These are phyloP conservation scores for Platynereis dumerilii DNA, from an alignment of 2,888 invertebrate species.

Conservation along the genomic window DNA sequence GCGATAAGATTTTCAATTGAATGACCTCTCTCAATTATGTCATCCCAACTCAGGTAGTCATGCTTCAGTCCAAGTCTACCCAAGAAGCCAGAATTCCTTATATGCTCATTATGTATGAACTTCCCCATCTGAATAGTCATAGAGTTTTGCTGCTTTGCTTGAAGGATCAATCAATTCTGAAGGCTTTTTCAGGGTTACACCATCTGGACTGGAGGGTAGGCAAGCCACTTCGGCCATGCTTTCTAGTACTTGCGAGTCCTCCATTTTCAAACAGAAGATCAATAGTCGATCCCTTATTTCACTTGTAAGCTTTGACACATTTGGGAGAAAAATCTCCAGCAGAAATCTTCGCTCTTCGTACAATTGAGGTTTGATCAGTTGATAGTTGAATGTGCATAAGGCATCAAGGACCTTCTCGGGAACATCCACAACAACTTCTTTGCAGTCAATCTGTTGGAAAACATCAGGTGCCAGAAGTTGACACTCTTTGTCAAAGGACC, in stretches of 20 bases:
- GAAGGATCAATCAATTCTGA: conserved; percentile 41
- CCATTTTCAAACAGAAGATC: conserved; percentile 38
- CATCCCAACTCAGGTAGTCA: conserved; percentile 29
- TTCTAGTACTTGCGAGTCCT: conserved; percentile 38
- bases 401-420: too few species aligned
- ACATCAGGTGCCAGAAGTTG: conserved; percentile 15
- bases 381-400: too few species aligned
- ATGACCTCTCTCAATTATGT: conserved; percentile 39
- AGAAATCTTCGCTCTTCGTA: conserved; percentile 30
- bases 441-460: conserved; percentile 15
- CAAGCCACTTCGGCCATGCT: conserved; percentile 35
- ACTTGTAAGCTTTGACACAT: conserved; percentile 25
- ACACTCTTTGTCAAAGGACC: not conserved
- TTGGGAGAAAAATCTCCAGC: conserved; percentile 40
- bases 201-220: conserved; percentile 40
- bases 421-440: too few species aligned
- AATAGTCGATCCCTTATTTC: conserved; percentile 34
- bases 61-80: conserved; percentile 39
- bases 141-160: conserved; percentile 36
- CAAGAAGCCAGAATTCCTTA: too few species aligned
- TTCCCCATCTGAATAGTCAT: too few species aligned
- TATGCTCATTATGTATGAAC: too few species aligned
- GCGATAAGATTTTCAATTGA: conserved; percentile 28
- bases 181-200: conserved; percentile 34
- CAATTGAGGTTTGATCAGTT: too few species aligned